These are phyloP conservation scores for Eidolon helvum DNA, from an alignment of 2,113 vertebrate species.

Conservation along the genomic window DNA sequence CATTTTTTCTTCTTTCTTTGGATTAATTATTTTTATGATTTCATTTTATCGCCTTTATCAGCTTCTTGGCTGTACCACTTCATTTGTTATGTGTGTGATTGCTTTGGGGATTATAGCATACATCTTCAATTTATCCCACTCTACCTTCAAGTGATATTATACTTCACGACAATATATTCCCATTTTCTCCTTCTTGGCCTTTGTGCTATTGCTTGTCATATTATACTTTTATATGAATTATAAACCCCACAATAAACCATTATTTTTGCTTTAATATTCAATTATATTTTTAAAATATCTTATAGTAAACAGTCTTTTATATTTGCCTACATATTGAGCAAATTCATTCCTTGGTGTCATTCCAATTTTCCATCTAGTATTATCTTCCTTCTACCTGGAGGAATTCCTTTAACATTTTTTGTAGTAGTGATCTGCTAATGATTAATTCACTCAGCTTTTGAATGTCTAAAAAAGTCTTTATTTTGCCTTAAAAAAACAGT, in stretches of 20 bases:
- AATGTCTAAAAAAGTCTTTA: too few relatives aligned
- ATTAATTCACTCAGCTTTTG: too few relatives aligned
- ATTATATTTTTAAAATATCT: not conserved
- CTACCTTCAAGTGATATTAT: too few relatives aligned
- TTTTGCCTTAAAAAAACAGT: too few relatives aligned
- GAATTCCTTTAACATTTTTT: too few relatives aligned
- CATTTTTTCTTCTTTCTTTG: not conserved
- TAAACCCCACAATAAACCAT: not conserved
- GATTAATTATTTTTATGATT: not conserved
- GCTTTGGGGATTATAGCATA: not conserved
- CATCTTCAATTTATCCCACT: too few relatives aligned
- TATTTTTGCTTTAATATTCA: not conserved
- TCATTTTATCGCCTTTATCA: not conserved
- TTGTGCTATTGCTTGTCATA: not conserved
- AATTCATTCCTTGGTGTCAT: too few relatives aligned
- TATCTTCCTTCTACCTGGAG: too few relatives aligned
- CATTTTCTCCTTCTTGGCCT: not conserved
- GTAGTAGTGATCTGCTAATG: too few relatives aligned
- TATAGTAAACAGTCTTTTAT: too few relatives aligned
- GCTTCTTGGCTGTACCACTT: not conserved
- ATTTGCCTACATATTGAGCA: too few relatives aligned
- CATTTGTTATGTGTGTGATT: not conserved
- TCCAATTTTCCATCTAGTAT: too few relatives aligned
- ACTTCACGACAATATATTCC: not conserved
- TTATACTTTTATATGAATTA: not conserved